Evolutionary conservation across 2,888 invertebrate genomes (phyloP), one percentile per base, ranked within the genome.

Genomic region (Mesorhabditis sp.): DNA sequence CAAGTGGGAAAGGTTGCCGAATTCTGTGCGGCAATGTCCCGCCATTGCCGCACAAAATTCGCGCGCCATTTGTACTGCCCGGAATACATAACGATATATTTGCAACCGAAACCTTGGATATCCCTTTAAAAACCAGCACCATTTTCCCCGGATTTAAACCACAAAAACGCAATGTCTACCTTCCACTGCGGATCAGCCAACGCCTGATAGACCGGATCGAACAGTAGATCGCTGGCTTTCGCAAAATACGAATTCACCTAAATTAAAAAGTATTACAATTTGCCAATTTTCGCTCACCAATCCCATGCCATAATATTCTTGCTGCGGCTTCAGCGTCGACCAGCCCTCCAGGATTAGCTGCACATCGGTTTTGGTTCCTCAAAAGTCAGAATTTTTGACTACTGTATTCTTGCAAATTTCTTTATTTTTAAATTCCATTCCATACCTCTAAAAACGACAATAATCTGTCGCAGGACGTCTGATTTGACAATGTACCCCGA

Each of bases 301-400:
- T 45, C 83, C 83, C 68, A 81, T 72, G 6, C 80, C 80, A 65
- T 75, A 80, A 70, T 83, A 83, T 63, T 83, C 80, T 0, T 66
- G 66, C 3, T 73, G 74, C 5, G 78, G 77, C 41, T 80, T 71
- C 5, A 79, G 65, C 5, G 82, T 76, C 5, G 79, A 75, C 76
- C 77, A 79, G 5, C 79, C 81, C 71, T 83, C 83, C 15, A 81
- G 67, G 4, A 83, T 67, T 4, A 83, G 74, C 73, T 83, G 83
- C 15, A 74, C 75, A 61, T 66, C 68, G 4, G 74, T 76, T 43
- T 70, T 74, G 2, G 75, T 76, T 4, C 77, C 77, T 41, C 74
- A 45, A 45, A 73, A 76, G 10, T 28, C 28, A 28, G 28, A 28
- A 28, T 28, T 28, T 28, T 28, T 28, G 28, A 2, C 28, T 28